Evolutionary conservation across 2,113 vertebrate species (phyloP), one percentile per base, ranked within the genome.

Genomic region (Accipiter cooperii): DNA sequence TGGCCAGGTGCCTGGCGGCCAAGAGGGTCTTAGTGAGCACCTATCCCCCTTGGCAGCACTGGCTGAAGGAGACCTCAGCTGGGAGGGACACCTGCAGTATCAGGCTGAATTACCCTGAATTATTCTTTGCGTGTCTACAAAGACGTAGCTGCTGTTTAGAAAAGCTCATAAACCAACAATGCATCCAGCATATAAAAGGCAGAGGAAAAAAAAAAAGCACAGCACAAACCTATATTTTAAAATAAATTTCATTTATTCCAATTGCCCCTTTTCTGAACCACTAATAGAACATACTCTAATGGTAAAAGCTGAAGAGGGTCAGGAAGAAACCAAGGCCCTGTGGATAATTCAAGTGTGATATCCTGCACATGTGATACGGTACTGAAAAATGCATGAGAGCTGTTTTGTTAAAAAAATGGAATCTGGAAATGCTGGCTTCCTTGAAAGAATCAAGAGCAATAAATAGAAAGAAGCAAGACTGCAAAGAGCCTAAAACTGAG

Each of bases 371-470:
- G 33, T 78, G 40, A 85, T 91, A 47, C 1, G 11, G 34, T 87
- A 85, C 70, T 91, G 82, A 89, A 96, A 96, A 93, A 95, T 87
- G 40, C 58, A 65, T 76, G 74, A 96, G 74, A 73, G 52, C 5
- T 1, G 4, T 84, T 94, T 87, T 75, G 26, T 63, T 70, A 33
- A 38, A 89, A 66, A 90, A 75, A 40, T 38, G 20, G 22, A 64
- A 49, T 49, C 13, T 21, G 13, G 66, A 85, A 77, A 86, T 54
- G 15, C 10, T 75, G 31, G 9, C 64, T 66, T 88, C 47, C 42
- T 54, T 89, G 47, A n/a, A 88, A 94, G 31, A 86, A 70, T 33
- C 33, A 75, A 85, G 49, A 66, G 55, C 68, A 86, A 55, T 70
- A 84, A 74, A 88, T 0, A 77, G 51, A 91, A 93, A 61, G 12